Evolutionary conservation across 2,113 vertebrate species (phyloP), one percentile per base, ranked within the genome.

Genomic region (Hiodon tergisus): DNA sequence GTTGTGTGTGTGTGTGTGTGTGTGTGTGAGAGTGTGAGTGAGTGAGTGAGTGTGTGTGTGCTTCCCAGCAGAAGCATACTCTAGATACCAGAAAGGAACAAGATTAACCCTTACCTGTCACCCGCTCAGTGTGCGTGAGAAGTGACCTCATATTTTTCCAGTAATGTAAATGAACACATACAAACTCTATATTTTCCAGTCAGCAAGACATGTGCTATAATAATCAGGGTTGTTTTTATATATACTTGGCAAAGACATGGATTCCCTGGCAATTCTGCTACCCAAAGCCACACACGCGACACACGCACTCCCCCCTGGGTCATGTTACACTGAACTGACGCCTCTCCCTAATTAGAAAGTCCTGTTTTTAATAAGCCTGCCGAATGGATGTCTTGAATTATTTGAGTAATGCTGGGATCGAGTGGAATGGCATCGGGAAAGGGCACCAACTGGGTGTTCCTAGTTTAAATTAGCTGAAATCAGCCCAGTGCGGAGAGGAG

Each of bases 321-420:
- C 47, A 57, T 11, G 80, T 86, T 87, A 83, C 88, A 79, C 68
- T 57, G 78, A 53, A 17, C 77, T 67, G 83, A 85, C 73, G 73
- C 72, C 77, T 71, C 71, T 77, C 84, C 75, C 62, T 67, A 81
- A 79, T 84, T 77, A 88, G 86, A 84, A 85, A 68, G 70, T 3
- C 78, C 83, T 84, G 85, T 81, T 82, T 69, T 80, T 80, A 77
- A 73, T 75, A 59, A 66, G 67, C 71, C 54, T 58, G 72, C 76
- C 78, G 76, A 83, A 69, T 51, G 46, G 51, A 76, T 69, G 52
- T 67, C 5, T 81, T 79, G 0, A 1, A 74, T 83, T 86, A 78
- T 75, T 76, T 59, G 57, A 17, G 17, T 13, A 71, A 47, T 81
- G 55, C 78, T 79, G 11, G 14, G 66, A 73, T 51, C 58, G 50